Conservation (phyloP, 2,797 vertebrate species). For the Trachurus trachurus region DNA sequence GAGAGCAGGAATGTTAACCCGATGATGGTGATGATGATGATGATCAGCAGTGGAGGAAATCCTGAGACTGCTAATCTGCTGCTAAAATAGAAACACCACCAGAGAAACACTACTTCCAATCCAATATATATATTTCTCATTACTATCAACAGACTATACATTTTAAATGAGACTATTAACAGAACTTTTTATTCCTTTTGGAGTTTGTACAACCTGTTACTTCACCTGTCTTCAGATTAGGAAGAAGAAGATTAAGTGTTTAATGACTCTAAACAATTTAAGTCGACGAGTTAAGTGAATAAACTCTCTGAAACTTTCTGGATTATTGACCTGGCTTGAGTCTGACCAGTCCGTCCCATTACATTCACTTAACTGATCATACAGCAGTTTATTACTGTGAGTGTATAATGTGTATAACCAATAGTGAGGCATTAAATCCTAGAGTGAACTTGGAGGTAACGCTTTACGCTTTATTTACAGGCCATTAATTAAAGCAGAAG, state of each 20-base stretch:
- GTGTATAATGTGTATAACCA: background rate
- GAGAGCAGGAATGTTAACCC: slow-evolving; percentile 65
- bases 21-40: slow-evolving; percentile 25
- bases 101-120: background rate
- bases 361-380: background rate
- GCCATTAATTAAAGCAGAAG: no score
- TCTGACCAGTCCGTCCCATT: background rate
- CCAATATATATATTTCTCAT: no score
- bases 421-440: background rate
- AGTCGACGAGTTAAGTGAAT: no score
- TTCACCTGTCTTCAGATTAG: no score
- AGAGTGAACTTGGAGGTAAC: no score
- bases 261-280: no score
- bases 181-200: background rate
- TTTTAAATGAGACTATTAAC: background rate
- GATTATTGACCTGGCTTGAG: no score
- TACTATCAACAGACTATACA: background rate
- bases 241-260: no score
- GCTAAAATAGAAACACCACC: background rate
- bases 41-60: slow-evolving; percentile 5
- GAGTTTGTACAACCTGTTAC: background rate
- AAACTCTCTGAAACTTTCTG: no score
- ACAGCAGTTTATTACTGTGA: background rate
- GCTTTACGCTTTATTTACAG: no score
- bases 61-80: slow-evolving; percentile 1